phyloP scores from a whole-genome alignment of 2,113 vertebrate species.

The Corydoras maculifer region DNA sequence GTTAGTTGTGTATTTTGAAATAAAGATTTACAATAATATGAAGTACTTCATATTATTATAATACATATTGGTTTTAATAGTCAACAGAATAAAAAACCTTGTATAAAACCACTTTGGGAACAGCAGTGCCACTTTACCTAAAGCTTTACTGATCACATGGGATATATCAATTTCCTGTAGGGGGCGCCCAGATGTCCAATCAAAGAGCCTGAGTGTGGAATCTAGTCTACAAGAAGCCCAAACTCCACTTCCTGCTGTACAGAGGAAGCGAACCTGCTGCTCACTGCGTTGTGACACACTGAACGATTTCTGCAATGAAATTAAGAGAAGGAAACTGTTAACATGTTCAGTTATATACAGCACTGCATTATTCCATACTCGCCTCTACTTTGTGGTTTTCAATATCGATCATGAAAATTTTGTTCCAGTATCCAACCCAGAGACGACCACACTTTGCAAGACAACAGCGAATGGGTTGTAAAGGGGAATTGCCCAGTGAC shows the following conservation, averaged over 20 bases:
- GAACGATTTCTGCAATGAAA: slow-evolving; percentile 55
- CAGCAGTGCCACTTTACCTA: slow-evolving; percentile 46
- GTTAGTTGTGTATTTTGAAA: too few relatives aligned
- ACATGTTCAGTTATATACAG: too few relatives aligned
- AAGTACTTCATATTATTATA: too few relatives aligned
- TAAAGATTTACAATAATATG: too few relatives aligned
- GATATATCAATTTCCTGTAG: slow-evolving; percentile 68
- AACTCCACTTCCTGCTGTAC: slow-evolving; percentile 64
- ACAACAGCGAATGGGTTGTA: slow-evolving; percentile 71
- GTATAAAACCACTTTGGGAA: not conserved
- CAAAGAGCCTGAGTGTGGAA: slow-evolving; percentile 63
- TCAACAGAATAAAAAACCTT: not conserved
- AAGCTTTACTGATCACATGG: slow-evolving; percentile 60
- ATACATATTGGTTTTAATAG: too few relatives aligned
- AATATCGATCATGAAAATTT: slow-evolving; percentile 60
- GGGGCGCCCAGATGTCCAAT: slow-evolving; percentile 65
- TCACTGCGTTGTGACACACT: slow-evolving; percentile 65
- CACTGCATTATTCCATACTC: slow-evolving; percentile 8
- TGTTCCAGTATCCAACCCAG: slow-evolving; percentile 74
- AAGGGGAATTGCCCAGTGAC: slow-evolving; percentile 55
- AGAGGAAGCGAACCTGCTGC: slow-evolving; percentile 72
- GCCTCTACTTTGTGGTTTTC: slow-evolving; percentile 61
- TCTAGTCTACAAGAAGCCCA: slow-evolving; percentile 69
- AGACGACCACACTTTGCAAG: slow-evolving; percentile 56
- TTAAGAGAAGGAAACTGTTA: not conserved